Base-by-base conservation (phyloP, 2,797 vertebrate species). In the Galagoides demidoff region DNA sequence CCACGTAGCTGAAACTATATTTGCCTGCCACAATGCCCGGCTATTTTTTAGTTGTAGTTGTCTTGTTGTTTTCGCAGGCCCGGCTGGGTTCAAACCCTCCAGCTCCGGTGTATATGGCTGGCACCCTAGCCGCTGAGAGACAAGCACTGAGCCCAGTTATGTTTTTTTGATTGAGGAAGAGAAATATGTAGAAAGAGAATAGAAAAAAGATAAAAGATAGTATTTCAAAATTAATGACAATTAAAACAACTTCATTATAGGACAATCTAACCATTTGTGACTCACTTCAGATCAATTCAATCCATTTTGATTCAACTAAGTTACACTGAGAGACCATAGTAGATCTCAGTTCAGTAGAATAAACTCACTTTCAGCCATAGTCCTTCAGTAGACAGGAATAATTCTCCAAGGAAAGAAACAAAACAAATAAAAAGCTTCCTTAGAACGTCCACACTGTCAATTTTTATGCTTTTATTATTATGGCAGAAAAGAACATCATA, bases 231-330 rank as follows among this genome's bases (percentile, higher is more conserved):
- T 68, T 76, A 55, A 4, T 85, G 7, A 61, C 20, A 71, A 45
- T 66, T 83, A 85, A 95, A 90, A 20, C 13, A 81, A 95, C 93
- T 49, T 91, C 71, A 49, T 34, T n/a, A 64, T 25, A 49, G 27
- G 39, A 78, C 43, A 61, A 8, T 52, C 20, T 76, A 19, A 73
- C 66, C 45, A 76, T 89, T 83, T 29, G 8, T 93, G 45, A 76
- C 27, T 89, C 73, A 57, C 19, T 57, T 57, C 55, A 19, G 55
- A 19, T 57, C 22, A 49, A 16, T 52, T 92, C 4, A 57, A 64
- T 59, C 12, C 8, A 77, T 89, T 71, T 95, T 2, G 63, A 81
- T 29, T 82, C 37, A 81, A 34, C 7, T 87, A 81, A 89, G 13
- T 59, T 71, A 73, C 1, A 70, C 17, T 39, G 68, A 66, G 22